Evolutionary conservation across 1,140 invertebrate species (phyloP), one percentile per base, ranked within the genome.

Genomic region (Danaus melanippus): DNA sequence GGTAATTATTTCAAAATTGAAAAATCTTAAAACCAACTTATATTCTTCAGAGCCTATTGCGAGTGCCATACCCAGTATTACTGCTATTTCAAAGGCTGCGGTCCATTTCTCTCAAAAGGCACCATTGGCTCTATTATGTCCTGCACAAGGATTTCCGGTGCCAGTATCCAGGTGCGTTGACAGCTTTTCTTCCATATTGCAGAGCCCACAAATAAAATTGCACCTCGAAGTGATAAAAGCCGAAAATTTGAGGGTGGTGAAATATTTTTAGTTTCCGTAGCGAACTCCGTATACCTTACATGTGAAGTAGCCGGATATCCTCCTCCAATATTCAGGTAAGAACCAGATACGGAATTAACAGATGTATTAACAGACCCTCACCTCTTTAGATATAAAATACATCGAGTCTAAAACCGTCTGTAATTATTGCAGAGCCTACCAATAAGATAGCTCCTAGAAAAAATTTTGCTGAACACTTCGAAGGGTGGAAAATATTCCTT

Each of bases 91-190:
- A 62, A 87, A 87, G 61, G 75, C 79, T 56, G 73, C 82, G 44
- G 73, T 84, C 53, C 70, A 75, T 59, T 85, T 77, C 53, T 72
- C 80, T 47, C 74, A 73, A 61, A 72, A 74, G 42, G 68, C 82
- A 52, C 66, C 86, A 57, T 86, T 91, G 71, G 88, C 88, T 12
- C 74, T 92, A 6, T 81, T 92, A 56, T 93, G 91, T 78, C 91
- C 90, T 15, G 91, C 91, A 41, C 92, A 93, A 82, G 91, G 89
- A 60, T 92, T 86, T 82, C 92, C 92, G 57, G 87, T 92, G 55
- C 92, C 92, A 56, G 71, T 89, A 64, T 92, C 92, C 89, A 93
- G 92, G 92, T 93, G 88, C 71, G 83, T 85, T 70, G 53, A 56
- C 67, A 55, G 67, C 59, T 65, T 66, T 44, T 66, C 58, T 60